Evolutionary conservation across 2,888 invertebrate genomes (phyloP), one percentile per base, ranked within the genome.

Genomic region (Melinopterus prodromus): DNA sequence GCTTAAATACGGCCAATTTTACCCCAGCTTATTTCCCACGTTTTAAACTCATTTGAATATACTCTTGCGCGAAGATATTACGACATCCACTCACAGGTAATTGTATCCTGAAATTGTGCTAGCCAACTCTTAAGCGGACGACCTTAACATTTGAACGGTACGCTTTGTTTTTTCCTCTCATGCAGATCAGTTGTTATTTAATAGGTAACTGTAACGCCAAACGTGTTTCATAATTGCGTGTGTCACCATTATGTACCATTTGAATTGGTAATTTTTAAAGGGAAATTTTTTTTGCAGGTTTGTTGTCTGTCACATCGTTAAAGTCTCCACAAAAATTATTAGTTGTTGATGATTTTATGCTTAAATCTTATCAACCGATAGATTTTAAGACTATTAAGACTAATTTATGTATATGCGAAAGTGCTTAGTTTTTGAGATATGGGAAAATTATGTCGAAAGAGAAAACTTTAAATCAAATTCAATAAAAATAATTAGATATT

Each of bases 101-200:
- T 53, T 53, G 53, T 53, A 53, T 53, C 53, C 53, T 53, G 53
- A 53, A 53, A 4, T 9, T 53, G 9, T 53, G 53, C 12, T 7
- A 2, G 53, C 53, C 38, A 9, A 6, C 9, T 38, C 38, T 38
- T 38, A n/a, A 9, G 38, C 38, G 38, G 53, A 53, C 5, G 53
- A 53, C 53, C 53, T 53, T 53, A 53, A 53, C 53, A 53, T 53
- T 53, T 53, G 53, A 53, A 53, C 53, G 53, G 1, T 9, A 53
- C 53, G 53, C 53, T 53, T 53, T 53, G 53, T 53, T 53, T 53
- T 53, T 53, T 53, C 53, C 53, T 53, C 53, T 53, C 53, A 53
- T 53, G 53, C 53, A 53, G 53, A 53, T 53, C 53, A 53, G 53
- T 53, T 53, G 53, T 53, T 53, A 53, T 53, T 53, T 53, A 53